These are phyloP conservation scores for Aleiodes testaceus DNA, from an alignment of 2,888 invertebrate genomes.

Conservation along the genomic window DNA sequence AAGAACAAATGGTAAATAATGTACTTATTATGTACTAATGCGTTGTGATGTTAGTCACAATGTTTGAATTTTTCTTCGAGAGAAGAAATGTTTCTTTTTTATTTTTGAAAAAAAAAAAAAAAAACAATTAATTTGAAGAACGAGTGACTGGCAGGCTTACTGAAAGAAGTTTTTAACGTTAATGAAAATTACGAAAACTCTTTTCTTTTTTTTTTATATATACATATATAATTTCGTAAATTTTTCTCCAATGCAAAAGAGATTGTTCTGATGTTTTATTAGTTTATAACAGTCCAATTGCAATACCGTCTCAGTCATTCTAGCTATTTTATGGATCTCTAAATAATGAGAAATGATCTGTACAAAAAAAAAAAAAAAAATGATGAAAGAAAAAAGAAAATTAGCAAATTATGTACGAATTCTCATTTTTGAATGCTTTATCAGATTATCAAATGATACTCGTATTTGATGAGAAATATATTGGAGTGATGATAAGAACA, in stretches of 20 bases:
- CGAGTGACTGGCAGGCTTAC: slow-evolving; percentile 5
- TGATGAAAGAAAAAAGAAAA: slow-evolving; percentile 8
- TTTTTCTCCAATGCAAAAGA: neutral
- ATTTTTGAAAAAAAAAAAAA: neutral
- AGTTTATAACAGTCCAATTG: slow-evolving; percentile 27
- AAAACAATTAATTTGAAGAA: neutral
- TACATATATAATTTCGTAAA: slow-evolving; percentile 1
- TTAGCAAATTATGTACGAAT: slow-evolving; percentile 31
- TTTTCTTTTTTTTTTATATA: neutral
- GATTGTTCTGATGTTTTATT: slow-evolving; percentile 20
- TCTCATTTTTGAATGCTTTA: slow-evolving; percentile 40
- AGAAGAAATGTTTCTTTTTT: neutral
- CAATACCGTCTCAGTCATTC: slow-evolving; percentile 27
- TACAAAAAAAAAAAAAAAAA: slow-evolving; percentile 21
- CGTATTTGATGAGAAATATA: slow-evolving; percentile 27
- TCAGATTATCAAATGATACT: slow-evolving; percentile 28
- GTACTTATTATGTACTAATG: slow-evolving; percentile 44
- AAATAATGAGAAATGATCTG: slow-evolving; percentile 30
- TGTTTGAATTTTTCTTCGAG: slow-evolving; percentile 22
- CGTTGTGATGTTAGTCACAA: slow-evolving; percentile 47
- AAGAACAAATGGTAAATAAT: slow-evolving; percentile 35
- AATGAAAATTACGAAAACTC: neutral
- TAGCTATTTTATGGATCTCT: slow-evolving; percentile 36
- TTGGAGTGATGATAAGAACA: slow-evolving; percentile 23
- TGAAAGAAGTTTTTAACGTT: neutral